These are phyloP conservation scores for Blastomussa wellsi DNA, from an alignment of 92 coral and sea anemone genomes.

Conservation along the genomic window DNA sequence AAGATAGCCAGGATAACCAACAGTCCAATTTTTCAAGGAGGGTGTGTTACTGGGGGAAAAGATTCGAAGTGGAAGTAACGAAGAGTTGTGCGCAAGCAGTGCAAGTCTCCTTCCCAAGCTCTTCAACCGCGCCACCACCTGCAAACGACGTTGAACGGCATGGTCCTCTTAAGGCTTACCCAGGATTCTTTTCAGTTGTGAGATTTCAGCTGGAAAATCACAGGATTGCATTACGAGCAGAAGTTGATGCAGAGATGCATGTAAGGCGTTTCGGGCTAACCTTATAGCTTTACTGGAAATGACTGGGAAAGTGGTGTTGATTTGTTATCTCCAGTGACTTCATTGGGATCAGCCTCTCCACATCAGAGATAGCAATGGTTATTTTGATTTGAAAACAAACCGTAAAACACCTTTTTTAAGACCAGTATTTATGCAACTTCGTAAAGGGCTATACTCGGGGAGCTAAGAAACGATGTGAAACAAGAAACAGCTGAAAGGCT, in stretches of 20 bases:
- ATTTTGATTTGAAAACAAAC: no score
- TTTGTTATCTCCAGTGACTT: no score
- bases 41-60: conserved; percentile 41
- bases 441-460: no score
- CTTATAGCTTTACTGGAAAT: neutral
- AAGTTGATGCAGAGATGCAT: conserved; percentile 35
- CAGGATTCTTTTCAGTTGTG: conserved; percentile 45
- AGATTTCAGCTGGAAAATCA: conserved; percentile 34
- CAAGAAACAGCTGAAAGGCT: no score
- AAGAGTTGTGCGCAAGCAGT: neutral
- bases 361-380: no score
- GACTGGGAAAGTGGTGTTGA: no score
- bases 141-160: conserved; percentile 7
- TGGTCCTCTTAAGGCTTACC: conserved; percentile 42
- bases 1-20: neutral
- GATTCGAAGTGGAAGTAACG: conserved; percentile 40
- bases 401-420: no score
- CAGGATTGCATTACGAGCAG: conserved; percentile 33
- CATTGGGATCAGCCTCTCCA: no score
- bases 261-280: conserved; percentile 8
- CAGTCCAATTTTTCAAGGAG: conserved; percentile 15
- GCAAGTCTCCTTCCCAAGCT: neutral
- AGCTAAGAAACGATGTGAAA: no score
- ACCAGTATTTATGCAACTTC: no score
- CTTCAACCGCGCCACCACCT: neutral